These are phyloP conservation scores for Pterocles gutturalis DNA, from an alignment of 2,113 vertebrate species.

Conservation along the genomic window DNA sequence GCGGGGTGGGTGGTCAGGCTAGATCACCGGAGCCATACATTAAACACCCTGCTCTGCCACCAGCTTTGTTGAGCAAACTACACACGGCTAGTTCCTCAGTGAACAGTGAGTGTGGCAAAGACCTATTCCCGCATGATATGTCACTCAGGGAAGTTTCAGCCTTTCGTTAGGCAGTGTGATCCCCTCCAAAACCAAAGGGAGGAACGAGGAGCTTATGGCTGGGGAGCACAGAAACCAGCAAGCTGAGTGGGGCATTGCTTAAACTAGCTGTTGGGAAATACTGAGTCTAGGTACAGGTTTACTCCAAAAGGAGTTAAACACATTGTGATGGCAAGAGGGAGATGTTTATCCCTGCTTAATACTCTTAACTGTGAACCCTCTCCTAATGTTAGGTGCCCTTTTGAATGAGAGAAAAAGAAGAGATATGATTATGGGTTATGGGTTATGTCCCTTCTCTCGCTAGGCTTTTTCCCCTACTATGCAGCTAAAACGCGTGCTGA, in stretches of 20 bases:
- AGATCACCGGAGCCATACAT: neutral
- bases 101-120: neutral
- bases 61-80: neutral
- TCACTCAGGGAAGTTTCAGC: neutral
- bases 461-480: neutral
- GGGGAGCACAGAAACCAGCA: neutral
- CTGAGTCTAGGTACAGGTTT: neutral
- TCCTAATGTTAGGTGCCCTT: neutral
- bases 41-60: neutral
- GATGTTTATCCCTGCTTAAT: neutral
- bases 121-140: neutral
- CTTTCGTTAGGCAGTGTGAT: neutral
- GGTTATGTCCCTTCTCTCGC: neutral
- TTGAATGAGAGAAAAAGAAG: neutral
- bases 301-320: neutral
- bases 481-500: neutral
- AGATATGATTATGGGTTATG: too few relatives aligned
- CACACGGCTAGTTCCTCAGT: neutral
- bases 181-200: neutral
- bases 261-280: neutral
- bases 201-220: neutral
- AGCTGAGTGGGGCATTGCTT: neutral
- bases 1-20: neutral
- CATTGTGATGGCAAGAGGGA: neutral
- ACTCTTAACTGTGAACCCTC: neutral